These are phyloP conservation scores for Eristalinus sepulchralis DNA, from an alignment of 2,888 invertebrate genomes.

Conservation along the genomic window DNA sequence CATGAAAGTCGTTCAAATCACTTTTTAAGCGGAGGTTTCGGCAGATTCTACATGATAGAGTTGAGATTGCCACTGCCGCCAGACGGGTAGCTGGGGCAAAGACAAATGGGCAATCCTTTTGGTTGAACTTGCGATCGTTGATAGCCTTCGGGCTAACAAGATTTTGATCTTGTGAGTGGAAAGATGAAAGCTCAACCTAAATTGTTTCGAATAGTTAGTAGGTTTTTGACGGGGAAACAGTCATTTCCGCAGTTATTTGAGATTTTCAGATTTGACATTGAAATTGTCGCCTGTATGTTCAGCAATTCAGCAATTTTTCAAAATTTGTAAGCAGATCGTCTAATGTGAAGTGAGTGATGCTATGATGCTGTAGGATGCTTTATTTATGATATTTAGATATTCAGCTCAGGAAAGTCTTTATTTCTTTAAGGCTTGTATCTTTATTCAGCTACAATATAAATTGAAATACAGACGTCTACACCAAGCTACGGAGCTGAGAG, in stretches of 20 bases:
- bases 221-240: neutral
- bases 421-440: too few species aligned
- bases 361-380: too few species aligned
- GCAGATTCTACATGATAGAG: neutral
- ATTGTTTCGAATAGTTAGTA: neutral
- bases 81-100: neutral
- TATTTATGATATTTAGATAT: too few species aligned
- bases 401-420: too few species aligned
- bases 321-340: neutral
- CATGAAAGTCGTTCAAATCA: neutral
- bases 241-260: too few species aligned
- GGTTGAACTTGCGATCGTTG: neutral
- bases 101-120: neutral
- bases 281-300: neutral
- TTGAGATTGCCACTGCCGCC: too few species aligned
- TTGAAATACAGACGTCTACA: too few species aligned
- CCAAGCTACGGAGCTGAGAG: too few species aligned
- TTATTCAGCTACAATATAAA: too few species aligned
- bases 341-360: too few species aligned
- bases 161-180: neutral
- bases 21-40: neutral
- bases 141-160: neutral
- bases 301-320: neutral
- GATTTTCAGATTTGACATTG: too few species aligned
- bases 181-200: neutral